Conservation (phyloP, 2,113 vertebrate genomes). For the Bos indicus region DNA sequence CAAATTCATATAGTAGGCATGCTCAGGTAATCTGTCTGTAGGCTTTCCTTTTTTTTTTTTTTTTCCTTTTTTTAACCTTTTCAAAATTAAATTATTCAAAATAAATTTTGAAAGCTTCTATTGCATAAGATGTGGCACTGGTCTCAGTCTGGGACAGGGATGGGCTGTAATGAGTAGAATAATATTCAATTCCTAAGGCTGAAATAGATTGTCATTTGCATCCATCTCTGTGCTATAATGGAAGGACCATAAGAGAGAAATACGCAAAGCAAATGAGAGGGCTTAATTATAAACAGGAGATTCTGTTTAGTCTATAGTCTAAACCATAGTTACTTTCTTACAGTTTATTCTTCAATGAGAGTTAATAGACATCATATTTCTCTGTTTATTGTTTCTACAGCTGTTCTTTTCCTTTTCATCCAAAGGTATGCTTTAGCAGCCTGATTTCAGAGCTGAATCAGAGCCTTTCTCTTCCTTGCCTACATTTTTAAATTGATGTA, state of each 20-base stretch:
- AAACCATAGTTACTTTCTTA: not conserved
- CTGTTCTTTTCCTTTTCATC: not conserved
- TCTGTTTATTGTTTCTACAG: not conserved
- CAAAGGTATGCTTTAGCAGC: not conserved
- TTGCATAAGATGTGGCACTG: not conserved
- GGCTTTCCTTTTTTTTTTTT: not conserved
- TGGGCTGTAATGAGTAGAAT: not conserved
- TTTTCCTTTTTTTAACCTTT: not conserved
- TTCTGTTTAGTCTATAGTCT: not conserved
- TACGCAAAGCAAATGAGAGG: not conserved
- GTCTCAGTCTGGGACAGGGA: not conserved
- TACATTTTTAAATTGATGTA: not conserved
- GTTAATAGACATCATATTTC: not conserved
- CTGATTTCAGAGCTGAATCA: not conserved
- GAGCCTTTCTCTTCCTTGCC: not conserved
- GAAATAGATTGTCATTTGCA: not conserved
- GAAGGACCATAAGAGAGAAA: not conserved
- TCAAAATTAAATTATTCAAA: conserved; percentile 17
- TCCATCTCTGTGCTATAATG: not conserved
- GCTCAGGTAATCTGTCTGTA: not conserved
- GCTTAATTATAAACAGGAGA: not conserved
- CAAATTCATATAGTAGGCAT: not conserved
- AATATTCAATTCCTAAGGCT: not conserved
- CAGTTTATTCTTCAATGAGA: not conserved
- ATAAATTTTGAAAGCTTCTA: not conserved